phyloP scores from a whole-genome alignment of 2,113 vertebrate species.

The Tichodroma muraria region DNA sequence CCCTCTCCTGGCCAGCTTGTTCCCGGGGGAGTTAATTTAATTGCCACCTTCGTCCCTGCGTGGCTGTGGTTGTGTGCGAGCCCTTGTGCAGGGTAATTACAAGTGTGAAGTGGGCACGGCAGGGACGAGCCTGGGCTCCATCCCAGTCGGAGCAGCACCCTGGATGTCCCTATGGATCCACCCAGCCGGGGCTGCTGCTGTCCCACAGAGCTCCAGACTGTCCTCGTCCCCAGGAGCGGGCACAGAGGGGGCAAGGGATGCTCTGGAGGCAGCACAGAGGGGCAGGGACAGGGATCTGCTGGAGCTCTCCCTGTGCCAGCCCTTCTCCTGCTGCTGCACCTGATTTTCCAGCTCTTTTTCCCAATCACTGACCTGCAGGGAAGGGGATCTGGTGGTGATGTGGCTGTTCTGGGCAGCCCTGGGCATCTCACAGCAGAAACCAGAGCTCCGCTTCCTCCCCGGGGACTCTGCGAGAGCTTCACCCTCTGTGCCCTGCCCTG shows the following conservation, averaged over 20 bases:
- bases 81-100: neutral
- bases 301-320: neutral
- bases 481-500: neutral
- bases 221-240: neutral
- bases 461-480: accelerated
- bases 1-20: neutral
- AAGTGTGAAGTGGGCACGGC: neutral
- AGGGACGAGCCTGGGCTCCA: neutral
- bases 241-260: neutral
- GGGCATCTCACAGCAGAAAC: neutral
- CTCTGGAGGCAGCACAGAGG: neutral
- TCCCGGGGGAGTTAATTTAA: conserved; percentile 33
- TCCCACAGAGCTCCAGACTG: neutral
- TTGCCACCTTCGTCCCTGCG: neutral
- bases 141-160: accelerated
- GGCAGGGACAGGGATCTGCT: neutral
- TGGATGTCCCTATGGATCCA: neutral
- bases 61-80: neutral
- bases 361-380: neutral
- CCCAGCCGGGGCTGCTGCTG: neutral
- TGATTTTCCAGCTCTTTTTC: neutral
- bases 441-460: neutral
- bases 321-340: neutral
- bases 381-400: neutral
- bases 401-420: neutral